These are phyloP conservation scores for Oophaga sylvatica DNA, from an alignment of 2,797 vertebrate species.

Conservation along the genomic window DNA sequence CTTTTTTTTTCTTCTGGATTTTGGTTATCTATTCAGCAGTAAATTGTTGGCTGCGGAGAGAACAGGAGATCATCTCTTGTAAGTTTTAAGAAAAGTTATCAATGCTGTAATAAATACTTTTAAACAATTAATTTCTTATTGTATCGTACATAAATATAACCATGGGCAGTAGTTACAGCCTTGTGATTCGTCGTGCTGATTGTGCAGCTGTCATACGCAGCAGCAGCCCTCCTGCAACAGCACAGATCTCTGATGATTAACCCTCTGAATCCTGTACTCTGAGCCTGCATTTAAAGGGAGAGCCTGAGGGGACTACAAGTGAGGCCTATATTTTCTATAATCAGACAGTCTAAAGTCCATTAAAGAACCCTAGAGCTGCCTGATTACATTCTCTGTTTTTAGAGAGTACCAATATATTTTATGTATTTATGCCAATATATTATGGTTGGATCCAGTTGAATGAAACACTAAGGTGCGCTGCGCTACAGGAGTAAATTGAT, in stretches of 20 bases:
- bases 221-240: too few relatives aligned
- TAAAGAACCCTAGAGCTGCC: neutral
- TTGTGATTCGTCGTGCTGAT: neutral
- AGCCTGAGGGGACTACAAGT: too few relatives aligned
- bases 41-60: neutral
- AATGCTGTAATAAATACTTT: neutral
- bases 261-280: too few relatives aligned
- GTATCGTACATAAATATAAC: neutral
- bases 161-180: neutral
- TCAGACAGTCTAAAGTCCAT: neutral
- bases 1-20: conserved; percentile 13
- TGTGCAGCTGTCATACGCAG: neutral
- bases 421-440: too few relatives aligned
- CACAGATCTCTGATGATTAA: too few relatives aligned
- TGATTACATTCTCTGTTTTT: neutral
- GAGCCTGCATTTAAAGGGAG: neutral
- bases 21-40: conserved; percentile 8
- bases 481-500: too few relatives aligned
- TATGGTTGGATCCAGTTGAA: too few relatives aligned
- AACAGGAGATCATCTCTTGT: neutral
- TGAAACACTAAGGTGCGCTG: too few relatives aligned
- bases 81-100: too few relatives aligned
- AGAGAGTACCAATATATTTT: too few relatives aligned
- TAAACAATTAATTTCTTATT: neutral
- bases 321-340: neutral